Conservation (phyloP, 2,797 vertebrate genomes). For the Microtus agrestis region DNA sequence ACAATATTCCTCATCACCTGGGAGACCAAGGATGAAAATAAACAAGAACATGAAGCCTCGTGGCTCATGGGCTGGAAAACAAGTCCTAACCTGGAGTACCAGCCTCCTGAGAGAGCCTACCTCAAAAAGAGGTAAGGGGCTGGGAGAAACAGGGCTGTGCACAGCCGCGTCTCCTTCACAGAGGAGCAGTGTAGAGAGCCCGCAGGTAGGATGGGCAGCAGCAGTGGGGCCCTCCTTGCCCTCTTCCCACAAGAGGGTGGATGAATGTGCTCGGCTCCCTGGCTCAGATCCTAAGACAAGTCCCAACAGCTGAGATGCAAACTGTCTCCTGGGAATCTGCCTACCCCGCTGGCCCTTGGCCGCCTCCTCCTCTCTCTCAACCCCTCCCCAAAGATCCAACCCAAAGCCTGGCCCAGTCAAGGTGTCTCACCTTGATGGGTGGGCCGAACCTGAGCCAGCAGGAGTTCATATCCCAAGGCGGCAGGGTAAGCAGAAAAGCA, state of each 20-base stretch:
- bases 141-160: slow-evolving; percentile 7
- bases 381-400: slow-evolving; percentile 59
- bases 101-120: slow-evolving; percentile 64
- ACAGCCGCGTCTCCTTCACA: not conserved
- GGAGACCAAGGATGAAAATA: slow-evolving; percentile 73
- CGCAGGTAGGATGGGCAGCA: not conserved
- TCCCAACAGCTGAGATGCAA: slow-evolving; percentile 77
- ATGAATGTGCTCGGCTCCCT: slow-evolving; percentile 64
- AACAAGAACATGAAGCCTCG: slow-evolving; percentile 64
- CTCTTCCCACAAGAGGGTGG: slow-evolving; percentile 61
- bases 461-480: slow-evolving; percentile 66
- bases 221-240: slow-evolving; percentile 41
- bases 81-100: slow-evolving; percentile 76
- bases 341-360: slow-evolving; percentile 70
- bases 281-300: slow-evolving; percentile 82
- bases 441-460: slow-evolving; percentile 69
- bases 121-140: not conserved
- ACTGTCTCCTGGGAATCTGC: slow-evolving; percentile 81
- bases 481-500: slow-evolving; percentile 28
- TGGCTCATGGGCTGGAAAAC: slow-evolving; percentile 72
- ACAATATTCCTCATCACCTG: slow-evolving; percentile 53
- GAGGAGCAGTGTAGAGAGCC: not conserved
- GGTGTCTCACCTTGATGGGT: slow-evolving; percentile 68
- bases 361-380: slow-evolving; percentile 67
- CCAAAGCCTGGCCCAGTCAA: slow-evolving; percentile 63